A percentile compares a stretch with the other conserved stretches of the same genome.
Conservation (phyloP, 2,797 vertebrate genomes). For the Etheostoma nigrum region DNA sequence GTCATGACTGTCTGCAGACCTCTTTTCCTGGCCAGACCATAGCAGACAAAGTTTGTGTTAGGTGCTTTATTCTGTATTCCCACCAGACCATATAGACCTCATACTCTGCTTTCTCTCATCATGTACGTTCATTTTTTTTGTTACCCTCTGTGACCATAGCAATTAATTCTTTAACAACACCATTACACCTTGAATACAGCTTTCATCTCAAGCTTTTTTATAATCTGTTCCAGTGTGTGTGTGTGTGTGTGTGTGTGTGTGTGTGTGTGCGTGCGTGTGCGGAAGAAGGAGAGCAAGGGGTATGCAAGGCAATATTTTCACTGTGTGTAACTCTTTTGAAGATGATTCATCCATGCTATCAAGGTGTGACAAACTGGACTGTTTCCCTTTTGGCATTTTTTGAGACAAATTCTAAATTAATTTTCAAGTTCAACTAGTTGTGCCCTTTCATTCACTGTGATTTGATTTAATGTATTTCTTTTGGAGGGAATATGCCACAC, state of each 20-base stretch:
- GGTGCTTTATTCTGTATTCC: slow-evolving; percentile 38
- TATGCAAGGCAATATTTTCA: slow-evolving; percentile 40
- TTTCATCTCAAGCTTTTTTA: slow-evolving; percentile 62
- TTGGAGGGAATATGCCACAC: not conserved
- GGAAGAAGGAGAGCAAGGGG: slow-evolving; percentile 7
- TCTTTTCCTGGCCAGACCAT: not conserved
- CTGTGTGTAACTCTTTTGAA: slow-evolving; percentile 61
- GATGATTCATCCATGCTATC: slow-evolving; percentile 54
- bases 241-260: not conserved
- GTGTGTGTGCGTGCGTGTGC: not conserved
- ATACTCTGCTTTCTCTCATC: slow-evolving; percentile 54
- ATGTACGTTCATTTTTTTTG: slow-evolving; percentile 38
- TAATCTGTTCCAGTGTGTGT: slow-evolving; percentile 32
- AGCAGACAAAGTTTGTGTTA: slow-evolving; percentile 43
- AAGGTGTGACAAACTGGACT: slow-evolving; percentile 49
- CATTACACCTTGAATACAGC: slow-evolving; percentile 50
- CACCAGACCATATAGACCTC: slow-evolving; percentile 65
- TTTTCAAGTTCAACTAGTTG: slow-evolving; percentile 33
- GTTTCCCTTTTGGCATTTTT: slow-evolving; percentile 44
- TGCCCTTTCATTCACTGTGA: slow-evolving; percentile 24
- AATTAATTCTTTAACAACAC: slow-evolving; percentile 60
- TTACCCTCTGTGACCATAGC: slow-evolving; percentile 46
- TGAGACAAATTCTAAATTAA: slow-evolving; percentile 48
- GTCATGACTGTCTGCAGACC: slow-evolving; percentile 5
- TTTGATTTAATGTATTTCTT: slow-evolving; percentile 20